Conservation (phyloP, 2,113 vertebrate species). For the Notiomystis cincta region DNA sequence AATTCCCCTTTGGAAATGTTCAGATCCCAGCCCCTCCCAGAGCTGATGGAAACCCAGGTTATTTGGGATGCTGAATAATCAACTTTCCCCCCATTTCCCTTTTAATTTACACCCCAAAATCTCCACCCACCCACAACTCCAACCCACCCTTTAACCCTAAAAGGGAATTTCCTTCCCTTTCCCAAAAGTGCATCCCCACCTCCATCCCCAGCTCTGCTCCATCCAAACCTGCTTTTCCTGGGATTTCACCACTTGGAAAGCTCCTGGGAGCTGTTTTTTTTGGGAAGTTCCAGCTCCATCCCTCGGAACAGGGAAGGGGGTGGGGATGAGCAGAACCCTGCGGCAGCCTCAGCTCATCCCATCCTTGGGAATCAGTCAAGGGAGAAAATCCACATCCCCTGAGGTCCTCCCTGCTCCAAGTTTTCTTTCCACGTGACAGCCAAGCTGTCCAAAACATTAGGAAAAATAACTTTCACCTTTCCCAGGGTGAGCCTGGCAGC, state of each 20-base stretch:
- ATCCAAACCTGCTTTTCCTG: not conserved
- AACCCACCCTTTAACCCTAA: not conserved
- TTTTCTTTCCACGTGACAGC: not conserved
- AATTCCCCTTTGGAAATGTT: not conserved
- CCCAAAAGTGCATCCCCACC: not conserved
- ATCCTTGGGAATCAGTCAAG: not conserved
- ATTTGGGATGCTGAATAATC: not conserved
- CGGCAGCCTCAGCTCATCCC: not conserved
- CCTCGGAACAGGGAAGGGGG: fast-evolving
- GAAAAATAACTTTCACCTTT: not conserved
- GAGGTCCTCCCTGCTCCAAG: not conserved
- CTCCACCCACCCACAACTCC: fast-evolving
- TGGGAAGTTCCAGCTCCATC: not conserved
- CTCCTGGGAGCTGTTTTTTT: not conserved
- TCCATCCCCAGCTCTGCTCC: not conserved
- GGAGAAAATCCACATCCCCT: not conserved
- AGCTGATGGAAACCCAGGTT: not conserved
- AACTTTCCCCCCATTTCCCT: not conserved
- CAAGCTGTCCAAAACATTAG: not conserved
- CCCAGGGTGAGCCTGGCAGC: not conserved
- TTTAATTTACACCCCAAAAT: not conserved
- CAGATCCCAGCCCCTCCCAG: fast-evolving
- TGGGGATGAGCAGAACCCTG: not conserved
- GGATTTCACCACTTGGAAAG: not conserved
- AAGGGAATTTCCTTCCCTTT: not conserved